Percentiles rank a stretch among this genome's conserved stretches.
phyloP scores from a whole-genome alignment of 2,797 vertebrate genomes.

The Muscicapa striata region DNA sequence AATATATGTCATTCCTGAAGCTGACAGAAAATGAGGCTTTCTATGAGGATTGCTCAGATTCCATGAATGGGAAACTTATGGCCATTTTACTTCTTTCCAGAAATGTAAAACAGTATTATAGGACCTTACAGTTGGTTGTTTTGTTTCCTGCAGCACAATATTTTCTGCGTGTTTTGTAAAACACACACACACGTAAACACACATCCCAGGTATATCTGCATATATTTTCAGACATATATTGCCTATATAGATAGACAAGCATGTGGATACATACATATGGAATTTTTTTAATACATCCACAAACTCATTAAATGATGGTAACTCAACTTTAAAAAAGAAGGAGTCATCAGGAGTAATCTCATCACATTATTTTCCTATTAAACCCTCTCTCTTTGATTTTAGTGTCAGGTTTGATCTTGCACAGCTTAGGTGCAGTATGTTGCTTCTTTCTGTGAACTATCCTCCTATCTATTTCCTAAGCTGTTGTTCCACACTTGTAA shows the following conservation, averaged over 20 bases:
- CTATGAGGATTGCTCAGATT: not conserved
- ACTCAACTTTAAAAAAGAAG: not conserved
- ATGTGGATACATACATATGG: fast-evolving
- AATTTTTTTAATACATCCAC: not conserved
- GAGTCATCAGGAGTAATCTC: not conserved
- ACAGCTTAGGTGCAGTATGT: constrained; percentile 26
- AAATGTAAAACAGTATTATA: not conserved
- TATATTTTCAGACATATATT: not conserved
- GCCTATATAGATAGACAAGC: not conserved
- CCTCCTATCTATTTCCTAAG: constrained; percentile 53
- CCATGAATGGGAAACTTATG: not conserved
- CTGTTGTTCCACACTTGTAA: constrained; percentile 62
- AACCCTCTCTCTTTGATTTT: constrained; percentile 19
- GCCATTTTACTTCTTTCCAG: not conserved
- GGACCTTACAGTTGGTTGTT: not conserved
- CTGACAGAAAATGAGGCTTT: not conserved
- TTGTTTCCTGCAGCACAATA: not conserved
- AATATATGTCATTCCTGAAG: constrained; percentile 1
- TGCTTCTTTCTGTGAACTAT: constrained; percentile 34
- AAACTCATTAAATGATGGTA: not conserved
- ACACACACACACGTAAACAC: not conserved
- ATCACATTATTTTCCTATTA: not conserved
- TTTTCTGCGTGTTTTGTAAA: not conserved
- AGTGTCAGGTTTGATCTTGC: constrained; percentile 41
- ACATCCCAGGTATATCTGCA: not conserved